Evolutionary conservation across 2,113 vertebrate species (phyloP).

Genomic region (Ursus arctos): DNA sequence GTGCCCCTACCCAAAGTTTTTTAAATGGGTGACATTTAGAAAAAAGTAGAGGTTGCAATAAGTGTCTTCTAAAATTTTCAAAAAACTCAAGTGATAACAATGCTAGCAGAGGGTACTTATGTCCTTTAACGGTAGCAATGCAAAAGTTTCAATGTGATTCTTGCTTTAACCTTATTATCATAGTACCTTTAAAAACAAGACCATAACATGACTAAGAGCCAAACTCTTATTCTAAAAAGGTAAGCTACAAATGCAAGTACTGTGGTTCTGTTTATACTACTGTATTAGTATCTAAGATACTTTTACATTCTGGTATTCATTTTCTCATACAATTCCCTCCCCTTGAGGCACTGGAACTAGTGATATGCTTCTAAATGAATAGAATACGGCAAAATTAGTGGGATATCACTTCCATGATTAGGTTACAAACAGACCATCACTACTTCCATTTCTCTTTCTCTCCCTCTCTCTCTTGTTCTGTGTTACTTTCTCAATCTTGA

Average conservation of each 20-base stretch:
- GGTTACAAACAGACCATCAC: background rate
- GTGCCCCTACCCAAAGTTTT: background rate
- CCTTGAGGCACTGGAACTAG: background rate
- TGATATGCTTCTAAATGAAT: background rate
- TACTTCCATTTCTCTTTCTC: too few relatives aligned
- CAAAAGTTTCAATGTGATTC: background rate
- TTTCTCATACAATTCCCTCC: background rate
- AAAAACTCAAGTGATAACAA: background rate
- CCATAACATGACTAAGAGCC: background rate
- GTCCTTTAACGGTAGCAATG: background rate
- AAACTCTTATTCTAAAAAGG: background rate
- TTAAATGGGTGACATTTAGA: background rate
- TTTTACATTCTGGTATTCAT: background rate
- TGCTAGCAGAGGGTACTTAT: background rate
- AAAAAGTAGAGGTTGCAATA: constrained; percentile 23
- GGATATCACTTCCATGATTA: background rate
- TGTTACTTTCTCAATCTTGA: background rate
- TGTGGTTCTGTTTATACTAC: background rate
- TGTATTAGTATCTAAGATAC: background rate
- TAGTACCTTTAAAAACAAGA: constrained; percentile 28
- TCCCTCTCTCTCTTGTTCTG: background rate
- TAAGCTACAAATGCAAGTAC: background rate
- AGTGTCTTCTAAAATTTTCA: background rate
- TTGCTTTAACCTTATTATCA: background rate
- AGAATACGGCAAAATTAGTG: background rate